These are phyloP conservation scores for Tenebrio molitor DNA, from an alignment of 1,140 invertebrate species.

Conservation along the genomic window DNA sequence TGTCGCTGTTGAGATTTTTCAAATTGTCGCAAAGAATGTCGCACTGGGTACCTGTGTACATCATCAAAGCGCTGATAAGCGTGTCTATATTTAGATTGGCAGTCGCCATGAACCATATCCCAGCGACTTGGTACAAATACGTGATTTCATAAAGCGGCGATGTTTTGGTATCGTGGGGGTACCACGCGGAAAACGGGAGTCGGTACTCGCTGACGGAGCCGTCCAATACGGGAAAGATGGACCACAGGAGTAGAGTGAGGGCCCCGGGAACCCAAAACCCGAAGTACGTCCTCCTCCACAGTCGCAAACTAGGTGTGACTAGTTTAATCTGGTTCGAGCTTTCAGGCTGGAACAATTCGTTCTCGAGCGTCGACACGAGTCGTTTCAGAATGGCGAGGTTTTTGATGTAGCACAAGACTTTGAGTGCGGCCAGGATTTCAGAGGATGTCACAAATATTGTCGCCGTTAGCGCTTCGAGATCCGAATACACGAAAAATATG, in stretches of 20 bases:
- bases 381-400: background rate
- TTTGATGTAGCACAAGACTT: background rate
- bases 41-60: constrained; percentile 2
- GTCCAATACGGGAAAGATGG: constrained; percentile 1
- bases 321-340: background rate
- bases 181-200: constrained; percentile 10
- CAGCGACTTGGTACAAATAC: constrained; percentile 13
- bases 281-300: background rate
- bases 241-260: background rate
- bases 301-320: background rate
- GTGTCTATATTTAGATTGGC: background rate
- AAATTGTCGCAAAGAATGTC: constrained; percentile 16
- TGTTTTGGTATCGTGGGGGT: constrained; percentile 2
- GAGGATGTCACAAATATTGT: background rate
- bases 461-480: background rate
- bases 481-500: background rate
- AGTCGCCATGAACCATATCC: background rate
- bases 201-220: background rate
- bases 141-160: constrained; percentile 6
- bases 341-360: background rate
- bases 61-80: constrained; percentile 2
- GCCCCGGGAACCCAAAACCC: background rate
- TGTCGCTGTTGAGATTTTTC: background rate
- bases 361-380: background rate
- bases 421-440: background rate